Conservation (phyloP, 2,888 invertebrate species). For the Scaptomyza flava region DNA sequence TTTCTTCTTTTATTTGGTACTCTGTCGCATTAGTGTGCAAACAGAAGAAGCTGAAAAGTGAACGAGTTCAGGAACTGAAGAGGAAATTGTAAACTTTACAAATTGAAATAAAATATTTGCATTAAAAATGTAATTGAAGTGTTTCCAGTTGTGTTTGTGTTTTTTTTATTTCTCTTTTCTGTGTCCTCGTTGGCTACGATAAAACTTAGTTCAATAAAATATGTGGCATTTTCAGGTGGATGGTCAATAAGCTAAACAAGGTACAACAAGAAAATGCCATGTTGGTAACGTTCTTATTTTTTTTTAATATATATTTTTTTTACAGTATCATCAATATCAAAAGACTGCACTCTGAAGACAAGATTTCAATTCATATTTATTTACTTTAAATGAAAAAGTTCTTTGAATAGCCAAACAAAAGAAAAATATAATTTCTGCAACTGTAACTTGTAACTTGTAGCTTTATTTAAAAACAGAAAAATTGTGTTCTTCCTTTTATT, state of each 20-base stretch:
- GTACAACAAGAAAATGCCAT: background rate
- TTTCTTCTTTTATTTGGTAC: conserved; percentile 17
- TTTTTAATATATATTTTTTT: background rate
- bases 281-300: background rate
- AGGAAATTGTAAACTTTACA: conserved; percentile 65
- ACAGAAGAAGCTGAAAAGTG: conserved; percentile 54
- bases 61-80: conserved; percentile 50
- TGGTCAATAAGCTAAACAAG: background rate
- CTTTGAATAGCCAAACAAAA: background rate
- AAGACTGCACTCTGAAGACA: too few species aligned
- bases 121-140: conserved; percentile 64
- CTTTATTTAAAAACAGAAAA: background rate
- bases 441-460: background rate
- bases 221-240: background rate
- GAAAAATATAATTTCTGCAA: background rate
- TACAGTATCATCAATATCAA: background rate
- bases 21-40: conserved; percentile 40
- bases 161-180: conserved; percentile 1
- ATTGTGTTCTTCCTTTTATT: too few species aligned
- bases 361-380: background rate
- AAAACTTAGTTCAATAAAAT: background rate
- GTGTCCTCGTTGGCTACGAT: background rate
- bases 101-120: conserved; percentile 72
- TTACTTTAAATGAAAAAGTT: background rate
- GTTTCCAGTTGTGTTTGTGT: conserved; percentile 39